phyloP scores from a whole-genome alignment of 2,797 vertebrate species.

The Sebastes nivosus region DNA sequence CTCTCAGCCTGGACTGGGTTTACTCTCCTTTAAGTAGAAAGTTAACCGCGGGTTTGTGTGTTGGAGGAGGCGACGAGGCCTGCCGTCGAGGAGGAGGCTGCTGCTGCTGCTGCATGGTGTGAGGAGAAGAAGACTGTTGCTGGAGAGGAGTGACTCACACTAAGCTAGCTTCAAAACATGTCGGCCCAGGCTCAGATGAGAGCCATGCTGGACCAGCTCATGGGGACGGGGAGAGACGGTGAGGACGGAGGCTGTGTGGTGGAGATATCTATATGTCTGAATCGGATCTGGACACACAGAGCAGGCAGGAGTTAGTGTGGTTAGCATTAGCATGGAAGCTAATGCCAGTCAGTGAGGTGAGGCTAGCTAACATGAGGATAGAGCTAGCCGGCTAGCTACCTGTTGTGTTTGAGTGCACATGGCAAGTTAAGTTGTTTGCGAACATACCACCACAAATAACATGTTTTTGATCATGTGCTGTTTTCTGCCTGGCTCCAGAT shows the following conservation, averaged over 20 bases:
- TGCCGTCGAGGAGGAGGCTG: conserved; percentile 26
- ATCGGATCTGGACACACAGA: too few relatives aligned
- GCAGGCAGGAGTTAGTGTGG: conserved; percentile 19
- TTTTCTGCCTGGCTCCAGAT: not conserved
- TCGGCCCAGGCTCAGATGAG: conserved; percentile 99
- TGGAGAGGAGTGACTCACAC: conserved; percentile 52
- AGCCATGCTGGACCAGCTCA: conserved; percentile 98
- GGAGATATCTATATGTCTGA: too few relatives aligned
- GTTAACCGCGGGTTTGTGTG: too few relatives aligned
- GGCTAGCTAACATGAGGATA: conserved; percentile 31
- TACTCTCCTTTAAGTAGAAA: too few relatives aligned
- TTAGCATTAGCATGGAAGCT: conserved; percentile 55
- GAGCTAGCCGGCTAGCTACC: conserved; percentile 62
- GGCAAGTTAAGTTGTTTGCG: not conserved
- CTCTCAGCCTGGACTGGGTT: too few relatives aligned
- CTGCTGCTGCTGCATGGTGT: conserved; percentile 34
- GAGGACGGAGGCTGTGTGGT: too few relatives aligned
- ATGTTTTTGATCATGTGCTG: too few relatives aligned
- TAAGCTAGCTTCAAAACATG: conserved; percentile 76
- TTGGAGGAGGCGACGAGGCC: conserved; percentile 62
- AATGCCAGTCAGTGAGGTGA: conserved; percentile 20
- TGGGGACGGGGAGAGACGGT: conserved; percentile 98
- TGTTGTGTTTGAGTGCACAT: conserved; percentile 60
- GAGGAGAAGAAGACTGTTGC: conserved; percentile 18
- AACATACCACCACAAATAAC: too few relatives aligned